phyloP scores from a whole-genome alignment of 2,888 invertebrate species.

The Helleia helle region DNA sequence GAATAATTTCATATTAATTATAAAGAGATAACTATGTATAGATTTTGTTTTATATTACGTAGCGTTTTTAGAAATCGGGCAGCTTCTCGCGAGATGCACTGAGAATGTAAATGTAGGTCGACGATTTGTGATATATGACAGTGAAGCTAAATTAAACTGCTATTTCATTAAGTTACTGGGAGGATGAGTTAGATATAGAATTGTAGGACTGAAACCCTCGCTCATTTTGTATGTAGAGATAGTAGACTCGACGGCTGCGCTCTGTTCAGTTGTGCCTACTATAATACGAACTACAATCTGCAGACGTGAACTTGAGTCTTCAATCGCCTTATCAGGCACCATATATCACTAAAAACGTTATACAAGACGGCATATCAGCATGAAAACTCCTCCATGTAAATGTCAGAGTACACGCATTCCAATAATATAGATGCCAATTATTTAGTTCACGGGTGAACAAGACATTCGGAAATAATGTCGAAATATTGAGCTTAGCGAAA shows the following conservation, averaged over 20 bases:
- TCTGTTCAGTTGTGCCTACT: constrained; percentile 63
- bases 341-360: too few relatives aligned
- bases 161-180: not conserved
- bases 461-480: too few relatives aligned
- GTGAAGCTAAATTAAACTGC: constrained; percentile 1
- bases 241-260: constrained; percentile 46
- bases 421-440: too few relatives aligned
- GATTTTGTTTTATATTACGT: constrained; percentile 1
- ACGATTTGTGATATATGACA: constrained; percentile 6
- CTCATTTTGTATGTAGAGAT: constrained; percentile 50
- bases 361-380: too few relatives aligned
- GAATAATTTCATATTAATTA: too few relatives aligned
- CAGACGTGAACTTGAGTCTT: constrained; percentile 26
- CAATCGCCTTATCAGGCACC: too few relatives aligned
- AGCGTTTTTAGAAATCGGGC: not conserved
- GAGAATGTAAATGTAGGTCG: not conserved
- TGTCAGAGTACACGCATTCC: too few relatives aligned
- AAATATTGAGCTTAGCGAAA: too few relatives aligned
- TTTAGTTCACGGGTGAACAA: too few relatives aligned
- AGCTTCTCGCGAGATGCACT: constrained; percentile 3
- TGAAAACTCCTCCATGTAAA: too few relatives aligned
- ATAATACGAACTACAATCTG: constrained; percentile 35
- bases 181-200: constrained; percentile 16
- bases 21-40: not conserved
- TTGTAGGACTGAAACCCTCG: constrained; percentile 64